phyloP scores from a whole-genome alignment of 64 coral and sea anemone genomes.

The Montipora capricornis region DNA sequence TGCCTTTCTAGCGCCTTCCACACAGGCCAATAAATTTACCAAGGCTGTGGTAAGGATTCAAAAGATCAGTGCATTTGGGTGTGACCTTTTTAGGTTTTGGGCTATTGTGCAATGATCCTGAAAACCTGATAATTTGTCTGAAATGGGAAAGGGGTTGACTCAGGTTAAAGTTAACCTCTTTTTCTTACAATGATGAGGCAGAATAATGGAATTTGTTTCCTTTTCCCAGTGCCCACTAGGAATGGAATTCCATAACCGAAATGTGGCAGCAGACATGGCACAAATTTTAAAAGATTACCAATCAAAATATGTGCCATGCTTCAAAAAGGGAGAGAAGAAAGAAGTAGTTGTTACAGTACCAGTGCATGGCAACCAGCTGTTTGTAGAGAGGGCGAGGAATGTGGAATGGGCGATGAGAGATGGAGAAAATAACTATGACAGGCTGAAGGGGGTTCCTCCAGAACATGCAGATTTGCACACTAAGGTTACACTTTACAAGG shows the following conservation, averaged over 20 bases:
- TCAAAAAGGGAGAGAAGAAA: neutral
- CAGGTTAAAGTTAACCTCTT: too few relatives aligned
- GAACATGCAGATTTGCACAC: slow-evolving; percentile 73
- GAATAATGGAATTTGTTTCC: too few relatives aligned
- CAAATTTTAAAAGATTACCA: slow-evolving; percentile 40
- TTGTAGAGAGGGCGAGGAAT: slow-evolving; percentile 60
- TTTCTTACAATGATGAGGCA: too few relatives aligned
- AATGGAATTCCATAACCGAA: slow-evolving; percentile 54
- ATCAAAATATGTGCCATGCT: slow-evolving; percentile 42
- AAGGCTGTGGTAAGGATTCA: too few relatives aligned
- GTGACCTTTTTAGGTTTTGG: too few relatives aligned
- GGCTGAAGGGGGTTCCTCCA: slow-evolving; percentile 26
- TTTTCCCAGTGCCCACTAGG: slow-evolving; percentile 33
- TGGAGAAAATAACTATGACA: slow-evolving; percentile 40
- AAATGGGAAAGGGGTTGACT: too few relatives aligned
- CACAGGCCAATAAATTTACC: too few relatives aligned
- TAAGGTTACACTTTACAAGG: slow-evolving; percentile 63
- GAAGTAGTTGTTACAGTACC: slow-evolving; percentile 32
- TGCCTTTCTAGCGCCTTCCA: too few relatives aligned
- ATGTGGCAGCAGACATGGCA: slow-evolving; percentile 49
- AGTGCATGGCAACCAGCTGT: slow-evolving; percentile 64
- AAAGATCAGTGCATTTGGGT: too few relatives aligned
- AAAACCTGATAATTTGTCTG: too few relatives aligned
- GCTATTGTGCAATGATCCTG: too few relatives aligned
- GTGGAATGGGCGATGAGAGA: slow-evolving; percentile 43